These are phyloP conservation scores for Colius striatus DNA, from an alignment of 2,113 vertebrate genomes.

Conservation along the genomic window DNA sequence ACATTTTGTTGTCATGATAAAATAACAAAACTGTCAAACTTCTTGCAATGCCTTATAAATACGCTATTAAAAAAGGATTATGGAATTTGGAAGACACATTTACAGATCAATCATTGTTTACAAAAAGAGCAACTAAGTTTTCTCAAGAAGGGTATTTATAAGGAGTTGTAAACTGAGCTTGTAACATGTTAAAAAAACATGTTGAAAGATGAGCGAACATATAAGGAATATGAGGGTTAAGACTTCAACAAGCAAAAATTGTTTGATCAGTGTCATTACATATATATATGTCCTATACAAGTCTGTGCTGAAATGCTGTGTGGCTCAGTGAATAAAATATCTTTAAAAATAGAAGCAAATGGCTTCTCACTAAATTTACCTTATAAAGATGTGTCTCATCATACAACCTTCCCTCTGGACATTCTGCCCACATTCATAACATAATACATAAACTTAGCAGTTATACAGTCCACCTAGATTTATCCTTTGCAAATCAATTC, in stretches of 20 bases:
- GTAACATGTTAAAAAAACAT: background rate
- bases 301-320: background rate
- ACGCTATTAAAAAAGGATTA: background rate
- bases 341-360: constrained; percentile 1
- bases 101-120: background rate
- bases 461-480: background rate
- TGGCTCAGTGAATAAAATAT: background rate
- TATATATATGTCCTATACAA: background rate
- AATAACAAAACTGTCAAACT: background rate
- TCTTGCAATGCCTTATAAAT: background rate
- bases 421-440: background rate
- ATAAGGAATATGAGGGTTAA: background rate
- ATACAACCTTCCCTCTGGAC: background rate
- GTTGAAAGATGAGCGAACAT: background rate
- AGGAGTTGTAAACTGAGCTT: background rate
- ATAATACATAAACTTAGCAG: background rate
- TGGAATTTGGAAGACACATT: background rate
- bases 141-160: background rate
- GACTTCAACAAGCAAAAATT: background rate
- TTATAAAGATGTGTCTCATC: background rate
- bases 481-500: background rate
- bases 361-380: background rate
- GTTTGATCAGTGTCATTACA: background rate
- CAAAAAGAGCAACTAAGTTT: background rate
- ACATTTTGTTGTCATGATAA: background rate